phyloP scores from a whole-genome alignment of 37 sponge, comb jelly and placozoan genomes.

The Cladorhizidae sp. region DNA sequence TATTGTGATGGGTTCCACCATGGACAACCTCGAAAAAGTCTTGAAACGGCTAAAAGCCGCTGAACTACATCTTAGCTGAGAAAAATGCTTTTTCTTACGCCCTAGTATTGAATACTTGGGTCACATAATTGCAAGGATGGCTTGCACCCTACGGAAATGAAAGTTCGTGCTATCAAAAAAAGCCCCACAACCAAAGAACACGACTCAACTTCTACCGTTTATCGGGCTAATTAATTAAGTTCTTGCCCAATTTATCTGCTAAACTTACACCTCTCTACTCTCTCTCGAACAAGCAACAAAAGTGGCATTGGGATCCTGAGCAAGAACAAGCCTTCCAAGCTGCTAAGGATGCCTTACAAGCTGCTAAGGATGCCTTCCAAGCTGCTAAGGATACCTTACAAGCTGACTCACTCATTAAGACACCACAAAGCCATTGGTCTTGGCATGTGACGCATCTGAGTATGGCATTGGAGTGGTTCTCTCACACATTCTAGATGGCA shows the following conservation, averaged over 20 bases:
- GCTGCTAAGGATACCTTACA: conserved; percentile 9
- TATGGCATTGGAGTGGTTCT: conserved; percentile 45
- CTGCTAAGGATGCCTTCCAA: conserved; percentile 5
- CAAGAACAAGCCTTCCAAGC: conserved; percentile 40
- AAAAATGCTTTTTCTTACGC: not conserved
- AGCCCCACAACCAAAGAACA: not conserved
- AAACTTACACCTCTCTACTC: conserved; percentile 38
- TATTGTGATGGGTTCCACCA: conserved; percentile 6
- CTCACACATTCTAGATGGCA: conserved; percentile 3
- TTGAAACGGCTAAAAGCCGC: conserved; percentile 1
- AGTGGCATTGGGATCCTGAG: conserved; percentile 32
- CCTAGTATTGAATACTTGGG: conserved; percentile 4
- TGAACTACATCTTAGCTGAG: not conserved
- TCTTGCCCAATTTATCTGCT: conserved; percentile 32
- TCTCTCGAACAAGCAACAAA: conserved; percentile 13
- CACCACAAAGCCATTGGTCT: conserved; percentile 21
- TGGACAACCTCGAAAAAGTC: conserved; percentile 30
- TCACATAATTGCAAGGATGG: conserved; percentile 11
- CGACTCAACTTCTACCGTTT: not conserved
- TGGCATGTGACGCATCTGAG: conserved; percentile 51
- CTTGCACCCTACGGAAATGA: conserved; percentile 7
- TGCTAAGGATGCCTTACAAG: conserved; percentile 25
- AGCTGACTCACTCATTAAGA: conserved; percentile 34
- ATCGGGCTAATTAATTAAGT: not conserved
- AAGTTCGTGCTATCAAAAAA: conserved; percentile 7